phyloP scores from a whole-genome alignment of 2,888 invertebrate genomes.

The Linnaemya tessellans region DNA sequence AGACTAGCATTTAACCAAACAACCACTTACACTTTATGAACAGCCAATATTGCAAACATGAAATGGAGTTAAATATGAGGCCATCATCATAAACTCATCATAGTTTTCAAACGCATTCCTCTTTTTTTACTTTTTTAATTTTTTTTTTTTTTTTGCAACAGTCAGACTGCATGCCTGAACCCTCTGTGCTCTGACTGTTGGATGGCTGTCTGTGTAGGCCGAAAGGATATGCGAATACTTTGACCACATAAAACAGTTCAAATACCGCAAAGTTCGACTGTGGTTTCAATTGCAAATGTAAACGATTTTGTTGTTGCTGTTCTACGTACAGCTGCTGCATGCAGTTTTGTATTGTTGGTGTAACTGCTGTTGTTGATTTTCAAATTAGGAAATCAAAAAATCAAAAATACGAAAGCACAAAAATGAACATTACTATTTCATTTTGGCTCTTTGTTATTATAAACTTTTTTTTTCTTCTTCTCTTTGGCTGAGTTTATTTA shows the following conservation, averaged over 20 bases:
- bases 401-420: conserved; percentile 60
- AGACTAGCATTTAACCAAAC: conserved; percentile 17
- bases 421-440: conserved; percentile 66
- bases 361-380: conserved; percentile 42
- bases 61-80: conserved; percentile 64
- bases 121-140: no score
- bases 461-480: conserved; percentile 18
- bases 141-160: no score
- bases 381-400: conserved; percentile 68
- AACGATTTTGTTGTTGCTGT: conserved; percentile 22
- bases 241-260: conserved; percentile 75
- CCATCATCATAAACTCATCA: conserved; percentile 67
- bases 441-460: conserved; percentile 15
- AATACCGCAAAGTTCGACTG: conserved; percentile 74
- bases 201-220: conserved; percentile 49
- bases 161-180: no score
- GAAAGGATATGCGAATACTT: conserved; percentile 65
- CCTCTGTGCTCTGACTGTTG: background rate
- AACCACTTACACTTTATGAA: conserved; percentile 56
- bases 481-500: conserved; percentile 51
- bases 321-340: conserved; percentile 44
- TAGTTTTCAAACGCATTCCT: conserved; percentile 4
- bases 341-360: conserved; percentile 38
- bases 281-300: conserved; percentile 66
- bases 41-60: conserved; percentile 56